These are phyloP conservation scores for Microvelia longipes DNA, from an alignment of 1,140 invertebrate species.

Conservation along the genomic window DNA sequence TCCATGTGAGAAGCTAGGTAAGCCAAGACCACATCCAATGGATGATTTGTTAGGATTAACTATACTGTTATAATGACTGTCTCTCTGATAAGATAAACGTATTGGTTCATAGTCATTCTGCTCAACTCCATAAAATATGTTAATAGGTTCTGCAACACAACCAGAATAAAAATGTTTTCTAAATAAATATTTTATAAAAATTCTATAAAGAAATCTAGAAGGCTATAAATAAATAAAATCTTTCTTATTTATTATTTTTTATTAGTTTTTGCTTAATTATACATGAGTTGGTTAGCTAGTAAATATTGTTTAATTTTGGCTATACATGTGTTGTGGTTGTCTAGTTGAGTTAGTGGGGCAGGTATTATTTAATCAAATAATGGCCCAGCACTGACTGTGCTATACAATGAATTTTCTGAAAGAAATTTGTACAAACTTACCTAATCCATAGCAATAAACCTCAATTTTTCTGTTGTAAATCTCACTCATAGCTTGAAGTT, in stretches of 20 bases:
- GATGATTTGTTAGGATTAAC: constrained; percentile 75
- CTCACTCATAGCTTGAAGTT: constrained; percentile 87
- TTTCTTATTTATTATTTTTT: not conserved
- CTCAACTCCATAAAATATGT: constrained; percentile 67
- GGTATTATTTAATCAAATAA: no score
- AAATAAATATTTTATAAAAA: not conserved
- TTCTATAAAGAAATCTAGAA: constrained; percentile 5
- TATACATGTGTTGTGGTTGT: no score
- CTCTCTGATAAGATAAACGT: constrained; percentile 76
- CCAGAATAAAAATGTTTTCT: no score
- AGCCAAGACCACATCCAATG: constrained; percentile 69
- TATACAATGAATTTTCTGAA: no score
- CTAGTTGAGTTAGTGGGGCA: no score
- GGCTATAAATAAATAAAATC: not conserved
- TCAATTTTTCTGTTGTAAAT: constrained; percentile 86
- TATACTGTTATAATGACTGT: constrained; percentile 81
- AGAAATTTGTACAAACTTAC: no score
- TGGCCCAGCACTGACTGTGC: no score
- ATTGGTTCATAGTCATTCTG: constrained; percentile 68
- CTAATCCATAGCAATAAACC: constrained; percentile 74
- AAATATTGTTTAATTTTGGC: no score
- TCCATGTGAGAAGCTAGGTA: constrained; percentile 70
- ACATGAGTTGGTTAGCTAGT: no score
- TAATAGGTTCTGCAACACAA: constrained; percentile 68
- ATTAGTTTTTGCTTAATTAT: no score